Base-by-base conservation (phyloP, 2,797 vertebrate species). In the Lagodon rhomboides region DNA sequence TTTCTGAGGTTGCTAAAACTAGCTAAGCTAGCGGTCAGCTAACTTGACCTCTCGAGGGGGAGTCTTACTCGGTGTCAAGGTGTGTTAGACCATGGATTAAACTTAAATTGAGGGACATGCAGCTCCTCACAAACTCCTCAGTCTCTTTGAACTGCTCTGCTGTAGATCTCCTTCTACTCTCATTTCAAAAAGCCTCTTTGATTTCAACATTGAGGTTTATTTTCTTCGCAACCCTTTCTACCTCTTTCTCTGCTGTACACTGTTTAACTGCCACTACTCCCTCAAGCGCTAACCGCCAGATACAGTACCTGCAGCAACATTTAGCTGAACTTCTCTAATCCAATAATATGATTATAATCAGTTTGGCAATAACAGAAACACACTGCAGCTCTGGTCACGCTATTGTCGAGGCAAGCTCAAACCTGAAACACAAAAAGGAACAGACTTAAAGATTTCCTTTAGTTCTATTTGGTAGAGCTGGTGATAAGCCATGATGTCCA, bases 131-230 rank as follows among this genome's bases (percentile, higher is more conserved):
- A 68, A 77, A 84, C 59, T 54, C 58, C 60, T 65, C 27, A 0
- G 27, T 72, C 30, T 66, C 77, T 83, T 87, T 86, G 60, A 80
- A 77, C 46, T 58, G n/a, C 30, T 82, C 60, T 60, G 61, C 74
- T 62, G 70, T 22, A 71, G 60, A 73, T 67, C 22, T 84, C 67
- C 56, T n/a, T 18, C 54, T 51, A 65, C 56, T 85, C 58, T 76
- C 61, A 12, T 83, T 84, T 79, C 16, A 70, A 79, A 81, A 80
- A 74, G 41, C 25, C 12, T 34, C 68, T 80, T 75, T 73, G 1
- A 68, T 73, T 80, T 55, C 23, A 59, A 55, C 61, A 17, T 38
- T 22, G 38, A 23, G 49, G 13, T 78, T 65, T 63, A n/a, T 74
- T 69, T 53, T 53, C 23, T 63, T 67, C 17, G 20, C 62, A 54